Evolutionary conservation across 1,140 invertebrate genomes (phyloP).

Genomic region (Lucilia cuprina): DNA sequence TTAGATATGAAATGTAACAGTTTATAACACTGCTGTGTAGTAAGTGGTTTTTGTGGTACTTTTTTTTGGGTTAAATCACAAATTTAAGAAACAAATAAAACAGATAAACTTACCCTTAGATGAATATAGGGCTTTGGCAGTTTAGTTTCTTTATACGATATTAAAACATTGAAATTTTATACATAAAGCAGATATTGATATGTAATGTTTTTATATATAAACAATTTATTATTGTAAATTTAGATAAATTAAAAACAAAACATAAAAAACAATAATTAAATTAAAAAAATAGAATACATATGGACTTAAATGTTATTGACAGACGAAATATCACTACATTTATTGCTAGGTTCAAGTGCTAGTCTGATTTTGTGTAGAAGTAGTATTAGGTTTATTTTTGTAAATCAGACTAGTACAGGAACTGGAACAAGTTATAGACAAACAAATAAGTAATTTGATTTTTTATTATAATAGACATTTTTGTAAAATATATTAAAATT

Average conservation of each 20-base stretch:
- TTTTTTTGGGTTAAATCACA: not conserved
- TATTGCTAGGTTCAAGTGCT: not conserved
- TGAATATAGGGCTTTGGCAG: not conserved
- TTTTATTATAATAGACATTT: not conserved
- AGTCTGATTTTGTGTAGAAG: no score
- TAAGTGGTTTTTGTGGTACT: not conserved
- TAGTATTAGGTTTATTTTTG: no score
- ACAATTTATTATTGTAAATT: slow-evolving; percentile 16
- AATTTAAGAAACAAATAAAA: not conserved
- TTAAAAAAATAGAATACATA: not conserved
- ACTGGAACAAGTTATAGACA: not conserved
- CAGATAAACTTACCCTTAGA: not conserved
- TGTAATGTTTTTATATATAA: not conserved
- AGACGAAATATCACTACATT: slow-evolving; percentile 28
- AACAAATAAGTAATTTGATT: not conserved
- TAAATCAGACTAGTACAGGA: not conserved
- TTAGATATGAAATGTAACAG: not conserved
- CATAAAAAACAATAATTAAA: not conserved
- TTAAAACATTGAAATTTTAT: not conserved
- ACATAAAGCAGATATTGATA: not conserved
- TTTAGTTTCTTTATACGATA: not conserved
- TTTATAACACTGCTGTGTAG: not conserved
- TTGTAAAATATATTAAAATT: not conserved
- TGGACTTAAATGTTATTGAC: slow-evolving; percentile 29
- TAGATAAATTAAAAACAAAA: slow-evolving; percentile 20